phyloP scores from a whole-genome alignment of 35 echinoderm and acorn worm genomes.

The Heliocidaris erythrogramma region DNA sequence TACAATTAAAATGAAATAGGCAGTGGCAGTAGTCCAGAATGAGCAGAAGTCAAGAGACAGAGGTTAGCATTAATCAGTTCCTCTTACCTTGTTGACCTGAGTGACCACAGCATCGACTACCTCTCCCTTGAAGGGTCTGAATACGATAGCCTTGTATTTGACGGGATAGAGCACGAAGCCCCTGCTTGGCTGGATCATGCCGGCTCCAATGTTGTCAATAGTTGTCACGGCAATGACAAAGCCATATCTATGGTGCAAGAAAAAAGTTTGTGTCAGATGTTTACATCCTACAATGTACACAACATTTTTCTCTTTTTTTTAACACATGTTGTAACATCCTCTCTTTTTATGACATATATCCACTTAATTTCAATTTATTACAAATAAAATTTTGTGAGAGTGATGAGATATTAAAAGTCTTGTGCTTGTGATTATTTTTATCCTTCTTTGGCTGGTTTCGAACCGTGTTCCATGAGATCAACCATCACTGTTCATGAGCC shows the following conservation, averaged over 20 bases:
- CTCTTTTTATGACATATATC: too few species aligned
- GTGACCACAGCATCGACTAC: conserved; percentile 98
- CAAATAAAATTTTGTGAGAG: neutral
- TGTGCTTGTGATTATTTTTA: neutral
- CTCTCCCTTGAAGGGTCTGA: conserved; percentile 99
- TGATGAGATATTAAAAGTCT: neutral
- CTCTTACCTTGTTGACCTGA: conserved; percentile 97
- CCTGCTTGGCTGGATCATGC: conserved; percentile 80
- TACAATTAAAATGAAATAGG: too few species aligned
- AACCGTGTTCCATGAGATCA: neutral
- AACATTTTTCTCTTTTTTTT: too few species aligned
- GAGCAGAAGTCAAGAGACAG: too few species aligned
- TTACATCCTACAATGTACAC: neutral
- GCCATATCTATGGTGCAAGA: conserved; percentile 67
- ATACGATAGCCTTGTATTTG: conserved; percentile 98
- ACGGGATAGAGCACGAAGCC: conserved; percentile 97
- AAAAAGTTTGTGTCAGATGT: neutral
- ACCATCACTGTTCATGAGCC: neutral
- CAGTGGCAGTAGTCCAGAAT: too few species aligned
- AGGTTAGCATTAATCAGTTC: too few species aligned
- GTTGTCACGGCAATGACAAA: conserved; percentile 99
- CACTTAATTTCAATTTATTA: neutral
- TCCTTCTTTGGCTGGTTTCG: neutral
- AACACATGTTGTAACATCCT: too few species aligned
- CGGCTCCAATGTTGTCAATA: conserved; percentile 98